These are phyloP conservation scores for Mesocricetus auratus DNA, from an alignment of 2,113 vertebrate genomes.

Conservation along the genomic window DNA sequence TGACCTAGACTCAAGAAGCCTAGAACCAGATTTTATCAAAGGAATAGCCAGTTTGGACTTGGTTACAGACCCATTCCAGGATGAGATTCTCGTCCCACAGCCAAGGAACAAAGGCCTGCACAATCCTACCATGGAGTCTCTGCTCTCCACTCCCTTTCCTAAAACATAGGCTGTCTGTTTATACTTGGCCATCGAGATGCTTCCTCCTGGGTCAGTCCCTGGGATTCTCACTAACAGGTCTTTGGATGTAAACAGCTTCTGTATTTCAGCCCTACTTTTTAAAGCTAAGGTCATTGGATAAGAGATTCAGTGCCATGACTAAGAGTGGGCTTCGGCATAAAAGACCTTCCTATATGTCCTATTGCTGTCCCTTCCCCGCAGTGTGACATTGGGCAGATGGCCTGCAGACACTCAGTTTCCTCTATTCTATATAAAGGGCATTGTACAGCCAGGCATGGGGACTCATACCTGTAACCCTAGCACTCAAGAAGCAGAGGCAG, in stretches of 20 bases:
- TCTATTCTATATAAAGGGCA: background rate
- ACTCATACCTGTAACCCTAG: background rate
- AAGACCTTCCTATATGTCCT: background rate
- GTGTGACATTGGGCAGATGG: background rate
- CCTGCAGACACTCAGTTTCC: background rate
- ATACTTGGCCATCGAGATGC: background rate
- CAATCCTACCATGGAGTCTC: background rate
- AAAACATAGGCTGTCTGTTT: background rate
- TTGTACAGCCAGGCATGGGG: background rate
- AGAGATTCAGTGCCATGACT: background rate
- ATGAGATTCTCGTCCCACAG: background rate
- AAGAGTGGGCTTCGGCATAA: background rate
- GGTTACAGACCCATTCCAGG: background rate
- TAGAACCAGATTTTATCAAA: background rate
- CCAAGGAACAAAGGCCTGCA: background rate
- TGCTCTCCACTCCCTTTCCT: background rate
- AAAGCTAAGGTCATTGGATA: constrained; percentile 44
- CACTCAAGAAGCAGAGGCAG: background rate
- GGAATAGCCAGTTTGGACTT: background rate
- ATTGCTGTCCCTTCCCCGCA: background rate
- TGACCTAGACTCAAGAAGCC: background rate
- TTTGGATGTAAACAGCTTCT: constrained; percentile 57
- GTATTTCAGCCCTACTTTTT: constrained; percentile 25
- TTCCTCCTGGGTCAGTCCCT: constrained; percentile 56
- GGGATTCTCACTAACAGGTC: constrained; percentile 56